Evolutionary conservation across 2,113 vertebrate species (phyloP).

Genomic region (Poeciliopsis turrubarensis): DNA sequence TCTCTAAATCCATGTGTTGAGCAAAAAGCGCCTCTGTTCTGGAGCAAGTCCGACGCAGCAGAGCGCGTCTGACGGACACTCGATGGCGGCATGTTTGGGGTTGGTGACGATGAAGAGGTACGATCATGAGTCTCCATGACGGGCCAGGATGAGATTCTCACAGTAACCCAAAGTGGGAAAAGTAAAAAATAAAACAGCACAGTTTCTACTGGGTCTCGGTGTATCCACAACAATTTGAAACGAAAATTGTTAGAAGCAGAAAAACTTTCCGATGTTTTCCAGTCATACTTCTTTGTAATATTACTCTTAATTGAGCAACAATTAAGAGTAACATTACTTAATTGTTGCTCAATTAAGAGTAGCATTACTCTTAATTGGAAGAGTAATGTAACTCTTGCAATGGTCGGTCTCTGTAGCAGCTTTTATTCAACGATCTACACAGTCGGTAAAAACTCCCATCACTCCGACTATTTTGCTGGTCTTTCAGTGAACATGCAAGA

Average conservation of each 20-base stretch:
- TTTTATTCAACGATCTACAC: neutral
- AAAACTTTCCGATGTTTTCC: no score
- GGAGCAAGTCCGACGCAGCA: slow-evolving; percentile 44
- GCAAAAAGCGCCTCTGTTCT: slow-evolving; percentile 50
- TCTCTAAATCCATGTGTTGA: slow-evolving; percentile 43
- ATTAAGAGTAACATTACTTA: no score
- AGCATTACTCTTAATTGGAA: no score
- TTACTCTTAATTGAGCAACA: no score
- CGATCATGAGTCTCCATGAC: slow-evolving; percentile 25
- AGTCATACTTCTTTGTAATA: no score
- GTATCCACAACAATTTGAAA: no score
- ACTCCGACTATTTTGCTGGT: neutral
- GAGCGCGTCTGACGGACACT: slow-evolving; percentile 50
- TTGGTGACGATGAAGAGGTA: slow-evolving; percentile 52
- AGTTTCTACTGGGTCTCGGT: no score
- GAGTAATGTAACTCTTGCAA: no score
- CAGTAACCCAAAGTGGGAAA: neutral
- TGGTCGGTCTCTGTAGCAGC: no score
- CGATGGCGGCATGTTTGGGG: slow-evolving; percentile 49
- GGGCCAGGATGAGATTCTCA: neutral
- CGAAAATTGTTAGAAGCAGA: no score
- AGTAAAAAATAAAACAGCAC: neutral
- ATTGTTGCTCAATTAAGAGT: no score
- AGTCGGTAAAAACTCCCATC: neutral
- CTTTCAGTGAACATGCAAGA: neutral